Base-by-base conservation (phyloP, 2,888 invertebrate species). In the Spatulosminthurus flaviceps region DNA sequence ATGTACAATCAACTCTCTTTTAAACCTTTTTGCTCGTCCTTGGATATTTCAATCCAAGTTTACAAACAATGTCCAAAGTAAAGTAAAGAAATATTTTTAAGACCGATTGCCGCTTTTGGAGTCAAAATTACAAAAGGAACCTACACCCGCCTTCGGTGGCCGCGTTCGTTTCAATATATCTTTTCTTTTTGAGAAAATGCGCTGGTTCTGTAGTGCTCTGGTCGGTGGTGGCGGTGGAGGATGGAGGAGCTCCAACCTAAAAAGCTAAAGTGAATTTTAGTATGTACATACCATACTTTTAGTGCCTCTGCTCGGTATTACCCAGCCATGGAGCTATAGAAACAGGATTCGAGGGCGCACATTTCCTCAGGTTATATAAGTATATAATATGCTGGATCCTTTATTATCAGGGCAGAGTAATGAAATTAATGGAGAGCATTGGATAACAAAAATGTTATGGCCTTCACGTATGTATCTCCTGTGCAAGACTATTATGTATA, bases 101-200 rank as follows among this genome's bases (percentile, higher is more conserved):
- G 34, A 71, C 34, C 71, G 64, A 28, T 28, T 24, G 74, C 43
- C 24, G 60, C 60, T 74, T 26, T 24, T 34, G 5, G 34, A 77
- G 70, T 66, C 77, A 78, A 78, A 78, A 78, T 78, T 60, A 67
- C 22, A 71, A 70, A 78, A 60, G 11, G 24, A 24, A 42, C 24
- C 28, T 67, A 80, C 34, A 79, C 79, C 72, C 77, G 77, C 77
- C 77, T 66, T 69, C 69, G 77, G 60, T 61, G 64, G 61, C 71
- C 78, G 71, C 64, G 78, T 78, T 71, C 42, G 78, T 78, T 64
- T 71, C 72, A 78, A 71, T 77, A 70, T 26, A 26, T 13, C 7
- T 66, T 66, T 26, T 19, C 26, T 67, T 76, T 76, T 76, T 67
- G 66, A 76, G 76, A 76, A 76, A 42, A 41, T 42, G 67, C 76